These are phyloP conservation scores for Oxyruncus cristatus DNA, from an alignment of 2,113 vertebrate species.

Conservation along the genomic window DNA sequence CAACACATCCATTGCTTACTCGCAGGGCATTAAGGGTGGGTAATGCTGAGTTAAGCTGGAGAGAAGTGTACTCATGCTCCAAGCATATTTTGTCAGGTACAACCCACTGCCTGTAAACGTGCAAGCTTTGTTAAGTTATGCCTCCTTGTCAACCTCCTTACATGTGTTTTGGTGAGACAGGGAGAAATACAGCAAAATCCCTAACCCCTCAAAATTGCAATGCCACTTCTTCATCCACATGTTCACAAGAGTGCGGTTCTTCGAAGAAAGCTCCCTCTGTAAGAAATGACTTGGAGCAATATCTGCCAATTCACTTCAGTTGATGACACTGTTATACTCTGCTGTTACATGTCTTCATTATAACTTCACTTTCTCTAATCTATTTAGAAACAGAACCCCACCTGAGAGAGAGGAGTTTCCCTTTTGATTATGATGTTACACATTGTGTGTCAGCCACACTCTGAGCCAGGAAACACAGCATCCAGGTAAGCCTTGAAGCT, in stretches of 20 bases:
- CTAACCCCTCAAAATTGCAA: accelerated
- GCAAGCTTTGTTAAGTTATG: neutral
- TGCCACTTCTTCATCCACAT: neutral
- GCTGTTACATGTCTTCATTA: neutral
- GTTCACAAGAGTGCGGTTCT: neutral
- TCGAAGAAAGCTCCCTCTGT: neutral
- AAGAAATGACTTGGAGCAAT: neutral
- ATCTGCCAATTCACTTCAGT: neutral
- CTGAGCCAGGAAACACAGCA: neutral
- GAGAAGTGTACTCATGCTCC: neutral
- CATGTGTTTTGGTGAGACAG: neutral
- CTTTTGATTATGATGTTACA: neutral
- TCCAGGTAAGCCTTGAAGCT: neutral
- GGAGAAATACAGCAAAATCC: neutral
- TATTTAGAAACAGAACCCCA: neutral
- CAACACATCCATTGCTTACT: neutral
- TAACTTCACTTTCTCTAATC: neutral
- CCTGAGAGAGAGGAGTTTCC: neutral
- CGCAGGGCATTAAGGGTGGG: neutral
- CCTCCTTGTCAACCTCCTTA: neutral
- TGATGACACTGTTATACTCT: neutral
- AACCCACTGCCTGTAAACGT: neutral
- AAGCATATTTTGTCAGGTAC: neutral
- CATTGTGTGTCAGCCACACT: neutral
- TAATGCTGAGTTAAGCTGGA: neutral